Percentiles rank a stretch among this genome's conserved stretches.
Evolutionary conservation across 2,888 invertebrate species (phyloP).

Genomic region (Drosophila paranaensis): DNA sequence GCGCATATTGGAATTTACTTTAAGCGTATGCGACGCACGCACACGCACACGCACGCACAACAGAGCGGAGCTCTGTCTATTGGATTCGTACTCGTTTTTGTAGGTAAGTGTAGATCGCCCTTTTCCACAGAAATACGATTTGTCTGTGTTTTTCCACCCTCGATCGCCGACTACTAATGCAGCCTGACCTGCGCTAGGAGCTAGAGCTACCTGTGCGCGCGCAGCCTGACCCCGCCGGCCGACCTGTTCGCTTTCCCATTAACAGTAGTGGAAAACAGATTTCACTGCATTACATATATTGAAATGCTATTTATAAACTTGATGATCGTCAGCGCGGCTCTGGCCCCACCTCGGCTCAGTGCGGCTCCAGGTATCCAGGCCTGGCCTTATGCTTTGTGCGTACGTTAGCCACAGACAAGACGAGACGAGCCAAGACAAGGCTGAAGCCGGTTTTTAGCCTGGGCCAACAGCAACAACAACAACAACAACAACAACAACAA

Average conservation of each 20-base stretch:
- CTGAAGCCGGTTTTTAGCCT: conserved; percentile 54
- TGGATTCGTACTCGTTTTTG: conserved; percentile 57
- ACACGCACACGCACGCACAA: conserved; percentile 32
- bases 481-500: conserved; percentile 48
- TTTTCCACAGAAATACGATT: conserved; percentile 46
- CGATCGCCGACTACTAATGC: conserved; percentile 53
- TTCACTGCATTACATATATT: conserved; percentile 67
- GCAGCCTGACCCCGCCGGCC: conserved; percentile 3
- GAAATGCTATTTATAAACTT: conserved; percentile 73
- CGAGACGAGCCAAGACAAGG: not conserved
- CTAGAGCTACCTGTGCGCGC: conserved; percentile 55
- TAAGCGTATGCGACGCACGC: conserved; percentile 65
- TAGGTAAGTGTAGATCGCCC: conserved; percentile 52
- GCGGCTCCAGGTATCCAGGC: conserved; percentile 22
- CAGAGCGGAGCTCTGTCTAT: conserved; percentile 49
- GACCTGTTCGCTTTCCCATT: conserved; percentile 38
- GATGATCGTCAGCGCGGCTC: conserved; percentile 28
- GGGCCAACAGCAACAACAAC: conserved; percentile 25
- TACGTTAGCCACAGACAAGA: conserved; percentile 51
- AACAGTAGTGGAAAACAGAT: conserved; percentile 49
- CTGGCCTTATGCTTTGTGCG: conserved; percentile 56
- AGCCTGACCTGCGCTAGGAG: conserved; percentile 52
- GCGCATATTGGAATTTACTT: conserved; percentile 79
- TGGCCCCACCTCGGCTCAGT: conserved; percentile 1
- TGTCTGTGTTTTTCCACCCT: conserved; percentile 58